Evolutionary conservation across 2,888 invertebrate genomes (phyloP).

Genomic region (Perizoma affinitatum): DNA sequence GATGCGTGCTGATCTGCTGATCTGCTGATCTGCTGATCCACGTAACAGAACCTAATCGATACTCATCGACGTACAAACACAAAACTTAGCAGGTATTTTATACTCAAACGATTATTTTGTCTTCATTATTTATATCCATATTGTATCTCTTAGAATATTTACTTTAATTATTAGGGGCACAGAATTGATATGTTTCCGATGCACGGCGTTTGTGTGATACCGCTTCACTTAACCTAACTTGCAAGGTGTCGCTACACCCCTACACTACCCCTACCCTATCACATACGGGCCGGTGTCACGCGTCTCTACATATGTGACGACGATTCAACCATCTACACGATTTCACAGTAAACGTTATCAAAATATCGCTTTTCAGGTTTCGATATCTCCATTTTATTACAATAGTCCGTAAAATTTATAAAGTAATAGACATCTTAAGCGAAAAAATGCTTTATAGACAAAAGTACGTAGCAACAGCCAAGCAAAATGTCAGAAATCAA

Average conservation of each 20-base stretch:
- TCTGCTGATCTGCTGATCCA: slow-evolving; percentile 41
- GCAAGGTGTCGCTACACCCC: slow-evolving; percentile 82
- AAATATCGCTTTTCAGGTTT: slow-evolving; percentile 59
- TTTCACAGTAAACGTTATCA: slow-evolving; percentile 72
- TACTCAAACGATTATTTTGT: slow-evolving; percentile 79
- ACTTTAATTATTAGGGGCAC: slow-evolving; percentile 88
- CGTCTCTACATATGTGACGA: slow-evolving; percentile 54
- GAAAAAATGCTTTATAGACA: slow-evolving; percentile 44
- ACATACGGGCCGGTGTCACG: slow-evolving; percentile 82
- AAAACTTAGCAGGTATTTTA: slow-evolving; percentile 81
- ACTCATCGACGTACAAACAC: slow-evolving; percentile 72
- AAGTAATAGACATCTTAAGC: slow-evolving; percentile 51
- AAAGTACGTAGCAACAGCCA: slow-evolving; percentile 56
- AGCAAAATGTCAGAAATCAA: slow-evolving; percentile 63
- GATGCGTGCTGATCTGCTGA: slow-evolving; percentile 22
- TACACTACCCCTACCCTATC: slow-evolving; percentile 80
- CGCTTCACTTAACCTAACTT: slow-evolving; percentile 83
- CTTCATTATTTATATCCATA: slow-evolving; percentile 78
- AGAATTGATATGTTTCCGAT: slow-evolving; percentile 92
- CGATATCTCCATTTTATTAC: slow-evolving; percentile 43
- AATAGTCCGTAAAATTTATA: slow-evolving; percentile 37
- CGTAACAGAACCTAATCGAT: slow-evolving; percentile 66
- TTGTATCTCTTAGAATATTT: slow-evolving; percentile 81
- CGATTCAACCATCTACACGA: slow-evolving; percentile 69
- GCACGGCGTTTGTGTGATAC: slow-evolving; percentile 87